Percentiles rank a stretch among this genome's conserved stretches.
phyloP scores from a whole-genome alignment of 2,888 invertebrate genomes.

The Epirrhoe alternata region DNA sequence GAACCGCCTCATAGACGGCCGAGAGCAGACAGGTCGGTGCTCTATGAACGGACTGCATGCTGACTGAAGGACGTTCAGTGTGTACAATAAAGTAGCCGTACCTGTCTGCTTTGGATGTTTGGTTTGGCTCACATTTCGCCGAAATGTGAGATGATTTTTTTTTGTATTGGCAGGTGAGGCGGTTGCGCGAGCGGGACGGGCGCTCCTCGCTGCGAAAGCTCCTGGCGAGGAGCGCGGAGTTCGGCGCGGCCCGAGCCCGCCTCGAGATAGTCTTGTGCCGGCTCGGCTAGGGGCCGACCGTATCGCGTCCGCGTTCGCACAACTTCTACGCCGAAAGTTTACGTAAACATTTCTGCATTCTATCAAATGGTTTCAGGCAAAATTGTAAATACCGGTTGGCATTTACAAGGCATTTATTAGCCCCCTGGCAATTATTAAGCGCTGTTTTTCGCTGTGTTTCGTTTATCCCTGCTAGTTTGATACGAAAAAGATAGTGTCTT shows the following conservation, averaged over 20 bases:
- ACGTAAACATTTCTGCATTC: conserved; percentile 64
- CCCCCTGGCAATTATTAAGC: conserved; percentile 26
- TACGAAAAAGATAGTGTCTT: conserved; percentile 61
- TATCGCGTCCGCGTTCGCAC: conserved; percentile 49
- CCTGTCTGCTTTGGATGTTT: conserved; percentile 61
- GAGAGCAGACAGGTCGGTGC: conserved; percentile 31
- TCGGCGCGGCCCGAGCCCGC: conserved; percentile 40
- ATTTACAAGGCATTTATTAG: conserved; percentile 44
- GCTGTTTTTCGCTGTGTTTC: conserved; percentile 49
- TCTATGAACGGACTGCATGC: conserved; percentile 25
- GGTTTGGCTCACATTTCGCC: conserved; percentile 75
- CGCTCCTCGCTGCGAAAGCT: conserved; percentile 66
- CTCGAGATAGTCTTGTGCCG: conserved; percentile 73
- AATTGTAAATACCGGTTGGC: conserved; percentile 52
- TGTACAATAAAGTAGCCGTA: conserved; percentile 55
- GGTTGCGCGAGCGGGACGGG: conserved; percentile 73
- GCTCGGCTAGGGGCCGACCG: conserved; percentile 67
- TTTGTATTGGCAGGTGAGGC: conserved; percentile 75
- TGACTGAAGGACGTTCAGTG: conserved; percentile 42
- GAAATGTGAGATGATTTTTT: conserved; percentile 75
- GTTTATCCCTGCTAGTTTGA: conserved; percentile 51
- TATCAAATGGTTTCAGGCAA: conserved; percentile 46
- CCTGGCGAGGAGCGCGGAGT: conserved; percentile 57
- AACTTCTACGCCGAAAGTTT: conserved; percentile 74
- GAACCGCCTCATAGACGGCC: conserved; percentile 46